Conservation (phyloP, 2,888 invertebrate genomes). For the Rotaria magnacalcarata region DNA sequence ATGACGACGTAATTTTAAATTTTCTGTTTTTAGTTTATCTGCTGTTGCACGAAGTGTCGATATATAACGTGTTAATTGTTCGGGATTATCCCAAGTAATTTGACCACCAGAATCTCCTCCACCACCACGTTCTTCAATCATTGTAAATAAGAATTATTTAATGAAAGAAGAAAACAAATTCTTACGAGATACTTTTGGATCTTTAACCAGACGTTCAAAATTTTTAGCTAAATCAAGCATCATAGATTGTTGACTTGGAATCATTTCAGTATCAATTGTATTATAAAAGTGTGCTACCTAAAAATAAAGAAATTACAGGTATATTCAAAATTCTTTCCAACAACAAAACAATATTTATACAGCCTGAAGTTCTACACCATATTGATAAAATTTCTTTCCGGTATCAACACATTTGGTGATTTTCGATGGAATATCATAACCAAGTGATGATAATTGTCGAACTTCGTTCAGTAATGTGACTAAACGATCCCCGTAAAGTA, state of each 20-base stretch:
- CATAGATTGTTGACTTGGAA: constrained; percentile 86
- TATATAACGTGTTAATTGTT: constrained; percentile 80
- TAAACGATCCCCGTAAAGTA: constrained; percentile 81
- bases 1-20: constrained; percentile 68
- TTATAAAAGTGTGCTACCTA: constrained; percentile 72
- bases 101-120: constrained; percentile 50
- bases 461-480: constrained; percentile 80
- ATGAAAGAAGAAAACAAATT: neutral
- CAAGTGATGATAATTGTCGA: constrained; percentile 76
- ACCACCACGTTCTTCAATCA: neutral
- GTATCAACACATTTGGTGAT: constrained; percentile 70
- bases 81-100: constrained; percentile 85
- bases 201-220: constrained; percentile 75
- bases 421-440: constrained; percentile 71
- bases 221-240: constrained; percentile 87
- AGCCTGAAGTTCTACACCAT: constrained; percentile 70
- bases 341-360: neutral
- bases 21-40: constrained; percentile 71
- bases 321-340: neutral
- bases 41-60: constrained; percentile 75
- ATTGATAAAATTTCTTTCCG: constrained; percentile 73
- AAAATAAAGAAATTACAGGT: neutral
- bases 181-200: constrained; percentile 54
- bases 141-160: too few species aligned
- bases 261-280: constrained; percentile 93